A percentile compares a stretch with the other conserved stretches of the same genome.
These are phyloP conservation scores for Leucania comma DNA, from an alignment of 2,888 invertebrate species.

Conservation along the genomic window DNA sequence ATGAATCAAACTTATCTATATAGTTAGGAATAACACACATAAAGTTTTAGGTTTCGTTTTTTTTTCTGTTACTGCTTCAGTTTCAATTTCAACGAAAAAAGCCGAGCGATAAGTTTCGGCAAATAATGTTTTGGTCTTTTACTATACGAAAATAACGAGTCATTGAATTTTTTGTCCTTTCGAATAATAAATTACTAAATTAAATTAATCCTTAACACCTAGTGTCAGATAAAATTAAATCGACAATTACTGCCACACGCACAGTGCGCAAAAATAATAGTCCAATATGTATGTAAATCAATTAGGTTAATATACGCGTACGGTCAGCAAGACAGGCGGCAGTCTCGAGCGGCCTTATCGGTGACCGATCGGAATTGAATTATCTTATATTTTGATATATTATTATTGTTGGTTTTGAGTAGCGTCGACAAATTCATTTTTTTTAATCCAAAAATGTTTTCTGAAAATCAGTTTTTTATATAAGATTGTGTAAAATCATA, in stretches of 20 bases:
- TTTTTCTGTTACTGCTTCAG: no score
- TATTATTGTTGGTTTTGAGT: conserved; percentile 53
- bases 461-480: no score
- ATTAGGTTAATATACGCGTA: conserved; percentile 64
- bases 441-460: not conserved
- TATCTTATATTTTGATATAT: conserved; percentile 62
- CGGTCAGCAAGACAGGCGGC: conserved; percentile 46
- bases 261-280: conserved; percentile 58
- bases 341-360: conserved; percentile 45
- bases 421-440: conserved; percentile 44
- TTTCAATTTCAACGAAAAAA: no score
- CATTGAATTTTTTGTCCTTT: not conserved
- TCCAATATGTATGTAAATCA: conserved; percentile 60
- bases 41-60: no score
- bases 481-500: no score
- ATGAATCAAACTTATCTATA: no score
- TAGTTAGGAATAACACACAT: no score
- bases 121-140: no score
- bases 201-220: conserved; percentile 27
- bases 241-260: conserved; percentile 51
- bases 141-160: not conserved
- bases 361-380: conserved; percentile 40
- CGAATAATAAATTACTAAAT: conserved; percentile 10
- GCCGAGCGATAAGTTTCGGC: no score
- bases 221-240: conserved; percentile 38